Base-by-base conservation (phyloP, 1,140 invertebrate genomes). In the Drosophila suzukii region DNA sequence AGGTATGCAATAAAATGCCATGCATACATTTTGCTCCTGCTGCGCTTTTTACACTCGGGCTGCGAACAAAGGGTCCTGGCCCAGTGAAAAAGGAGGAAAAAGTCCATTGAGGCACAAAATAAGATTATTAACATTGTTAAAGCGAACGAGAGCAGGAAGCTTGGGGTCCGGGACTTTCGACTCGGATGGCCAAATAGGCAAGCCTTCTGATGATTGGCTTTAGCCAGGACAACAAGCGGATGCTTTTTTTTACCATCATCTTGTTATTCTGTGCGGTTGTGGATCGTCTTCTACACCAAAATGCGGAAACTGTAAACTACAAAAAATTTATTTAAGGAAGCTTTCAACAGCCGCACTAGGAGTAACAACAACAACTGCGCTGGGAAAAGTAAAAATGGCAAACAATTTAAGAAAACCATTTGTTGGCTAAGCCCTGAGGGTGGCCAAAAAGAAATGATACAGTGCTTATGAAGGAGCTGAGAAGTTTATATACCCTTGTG, bases 81-180 rank as follows among this genome's bases (percentile, higher is more conserved):
- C 66, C 34, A 56, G n/a, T 13, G 38, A 61, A 12, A 56, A 24
- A 12, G 34, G 51, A 56, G 53, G 46, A 49, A 63, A 53, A 65
- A 51, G 51, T 88, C 75, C 71, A 86, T 86, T 86, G 83, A 79
- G 79, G 82, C 83, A 83, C 82, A 88, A 86, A 88, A 86, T 86
- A 86, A 86, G 82, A 86, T 86, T 86, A 86, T 86, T 86, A 86
- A 86, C 83, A 78, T 86, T 86, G 83, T 88, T 86, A 86, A 86
- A 86, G 60, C 79, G 83, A 86, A 83, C 83, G 80, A 79, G 74
- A 38, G 56, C 50, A 73, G 70, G 78, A 81, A 75, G 80, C 57
- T 20, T 15, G 41, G 10, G 73, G 39, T 51, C 50, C 39, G 39
- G 44, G 41, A 36, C 34, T 24, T n/a, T 43, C 11, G 24, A 58